Conservation (phyloP, 2,888 invertebrate species). For the Agrotis puta region DNA sequence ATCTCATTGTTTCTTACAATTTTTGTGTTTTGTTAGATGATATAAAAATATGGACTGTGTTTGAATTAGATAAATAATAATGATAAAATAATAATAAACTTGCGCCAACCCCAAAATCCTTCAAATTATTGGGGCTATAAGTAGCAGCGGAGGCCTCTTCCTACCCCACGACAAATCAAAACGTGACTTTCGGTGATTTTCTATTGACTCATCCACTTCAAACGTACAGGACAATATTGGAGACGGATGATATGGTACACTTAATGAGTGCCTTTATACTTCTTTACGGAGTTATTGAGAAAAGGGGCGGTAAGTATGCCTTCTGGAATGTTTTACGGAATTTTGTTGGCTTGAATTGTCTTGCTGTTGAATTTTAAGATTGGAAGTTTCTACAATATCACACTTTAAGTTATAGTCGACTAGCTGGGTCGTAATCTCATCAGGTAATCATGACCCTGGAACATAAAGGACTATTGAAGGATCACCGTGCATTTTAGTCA, state of each 20-base stretch:
- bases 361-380: background rate
- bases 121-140: slow-evolving; percentile 71
- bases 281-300: slow-evolving; percentile 2
- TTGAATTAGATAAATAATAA: too few relatives aligned
- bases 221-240: slow-evolving; percentile 57
- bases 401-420: background rate
- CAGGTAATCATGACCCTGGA: too few relatives aligned
- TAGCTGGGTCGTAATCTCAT: too few relatives aligned
- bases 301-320: slow-evolving; percentile 11
- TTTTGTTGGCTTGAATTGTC: background rate
- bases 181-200: slow-evolving; percentile 72
- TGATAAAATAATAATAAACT: too few relatives aligned
- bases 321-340: slow-evolving; percentile 13
- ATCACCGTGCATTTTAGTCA: too few relatives aligned
- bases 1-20: too few relatives aligned
- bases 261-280: slow-evolving; percentile 37
- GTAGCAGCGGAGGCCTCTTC: slow-evolving; percentile 67
- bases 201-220: slow-evolving; percentile 57
- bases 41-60: too few relatives aligned
- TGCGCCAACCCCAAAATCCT: slow-evolving; percentile 56
- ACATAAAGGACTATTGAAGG: too few relatives aligned
- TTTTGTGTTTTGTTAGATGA: too few relatives aligned
- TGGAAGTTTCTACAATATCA: background rate
- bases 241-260: slow-evolving; percentile 39
- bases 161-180: slow-evolving; percentile 69